Conservation (phyloP, 2,888 invertebrate species). For the Epistrophe eligans region DNA sequence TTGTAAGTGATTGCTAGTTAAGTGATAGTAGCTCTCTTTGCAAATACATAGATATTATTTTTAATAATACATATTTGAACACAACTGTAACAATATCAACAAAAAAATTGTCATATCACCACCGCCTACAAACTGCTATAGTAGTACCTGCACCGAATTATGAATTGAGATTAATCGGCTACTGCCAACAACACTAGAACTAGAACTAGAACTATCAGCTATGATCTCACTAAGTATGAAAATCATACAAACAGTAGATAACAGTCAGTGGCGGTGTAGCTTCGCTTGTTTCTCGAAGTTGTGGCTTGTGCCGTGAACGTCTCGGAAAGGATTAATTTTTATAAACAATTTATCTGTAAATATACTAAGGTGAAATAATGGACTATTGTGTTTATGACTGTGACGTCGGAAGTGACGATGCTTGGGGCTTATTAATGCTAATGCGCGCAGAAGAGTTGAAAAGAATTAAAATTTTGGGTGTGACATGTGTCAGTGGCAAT, state of each 20-base stretch:
- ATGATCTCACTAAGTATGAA: neutral
- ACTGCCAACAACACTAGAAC: neutral
- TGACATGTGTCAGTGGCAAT: slow-evolving; percentile 90
- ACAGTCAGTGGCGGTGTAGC: slow-evolving; percentile 27
- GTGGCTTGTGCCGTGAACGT: neutral
- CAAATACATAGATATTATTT: neutral
- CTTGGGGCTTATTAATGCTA: slow-evolving; percentile 86
- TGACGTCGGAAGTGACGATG: slow-evolving; percentile 88
- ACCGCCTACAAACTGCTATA: neutral
- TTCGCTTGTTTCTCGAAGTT: neutral
- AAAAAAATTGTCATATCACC: no score
- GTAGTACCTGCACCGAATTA: neutral
- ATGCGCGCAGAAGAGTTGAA: slow-evolving; percentile 84
- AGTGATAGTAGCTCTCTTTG: neutral
- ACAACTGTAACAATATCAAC: neutral
- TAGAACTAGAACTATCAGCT: neutral
- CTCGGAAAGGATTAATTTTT: neutral
- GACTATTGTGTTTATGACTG: slow-evolving; percentile 79
- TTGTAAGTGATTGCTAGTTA: neutral
- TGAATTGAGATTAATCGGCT: slow-evolving; percentile 9
- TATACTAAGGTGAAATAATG: slow-evolving; percentile 18
- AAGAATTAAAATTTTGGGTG: slow-evolving; percentile 85
- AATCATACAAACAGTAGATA: slow-evolving; percentile 13
- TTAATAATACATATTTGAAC: neutral
- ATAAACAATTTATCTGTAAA: neutral